These are phyloP conservation scores for Fundulus diaphanus DNA, from an alignment of 2,797 vertebrate species.

Conservation along the genomic window DNA sequence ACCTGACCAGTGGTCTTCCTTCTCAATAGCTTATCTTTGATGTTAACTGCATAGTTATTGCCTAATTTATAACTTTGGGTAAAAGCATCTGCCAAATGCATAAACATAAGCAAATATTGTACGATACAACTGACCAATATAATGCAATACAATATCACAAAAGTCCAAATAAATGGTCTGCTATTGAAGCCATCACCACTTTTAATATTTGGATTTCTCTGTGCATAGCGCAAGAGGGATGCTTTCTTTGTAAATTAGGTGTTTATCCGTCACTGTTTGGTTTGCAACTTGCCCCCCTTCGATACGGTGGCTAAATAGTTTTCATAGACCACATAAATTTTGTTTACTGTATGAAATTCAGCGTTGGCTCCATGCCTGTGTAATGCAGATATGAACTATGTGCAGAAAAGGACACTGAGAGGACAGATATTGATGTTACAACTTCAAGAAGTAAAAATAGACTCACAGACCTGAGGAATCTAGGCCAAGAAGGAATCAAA, in stretches of 20 bases:
- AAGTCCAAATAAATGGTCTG: background rate
- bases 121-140: background rate
- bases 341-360: slow-evolving; percentile 3
- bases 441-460: background rate
- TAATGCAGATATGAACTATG: background rate
- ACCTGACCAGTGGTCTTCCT: background rate
- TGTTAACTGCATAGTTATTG: background rate
- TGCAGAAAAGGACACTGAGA: background rate
- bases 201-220: background rate
- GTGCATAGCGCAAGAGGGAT: background rate
- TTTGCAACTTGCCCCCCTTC: background rate
- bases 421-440: background rate
- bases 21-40: background rate
- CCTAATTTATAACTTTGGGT: background rate
- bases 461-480: background rate
- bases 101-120: background rate
- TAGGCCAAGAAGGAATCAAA: slow-evolving; percentile 13
- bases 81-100: background rate
- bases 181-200: no score
- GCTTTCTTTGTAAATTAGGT: background rate
- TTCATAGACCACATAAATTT: background rate
- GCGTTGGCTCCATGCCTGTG: background rate
- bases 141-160: background rate
- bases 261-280: background rate
- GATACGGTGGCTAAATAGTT: background rate